These are phyloP conservation scores for Cydia splendana DNA, from an alignment of 1,140 invertebrate species.

Conservation along the genomic window DNA sequence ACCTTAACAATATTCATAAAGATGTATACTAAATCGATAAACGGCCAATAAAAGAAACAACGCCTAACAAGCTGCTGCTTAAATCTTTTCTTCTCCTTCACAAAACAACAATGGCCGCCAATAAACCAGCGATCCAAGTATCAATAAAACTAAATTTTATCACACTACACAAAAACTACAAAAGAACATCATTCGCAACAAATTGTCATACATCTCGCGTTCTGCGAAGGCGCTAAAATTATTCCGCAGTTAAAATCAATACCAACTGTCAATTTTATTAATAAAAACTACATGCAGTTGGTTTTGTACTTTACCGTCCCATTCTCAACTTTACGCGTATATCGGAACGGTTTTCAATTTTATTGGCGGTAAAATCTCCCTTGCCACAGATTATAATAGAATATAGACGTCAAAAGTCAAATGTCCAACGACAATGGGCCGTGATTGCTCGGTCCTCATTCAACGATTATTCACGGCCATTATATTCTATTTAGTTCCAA, in stretches of 20 bases:
- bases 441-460: conserved; percentile 69
- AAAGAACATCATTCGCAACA: conserved; percentile 48
- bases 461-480: conserved; percentile 74
- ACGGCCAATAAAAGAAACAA: conserved; percentile 1
- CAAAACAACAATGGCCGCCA: conserved; percentile 11
- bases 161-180: conserved; percentile 36
- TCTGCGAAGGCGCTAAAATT: conserved; percentile 56
- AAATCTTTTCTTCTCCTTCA: conserved; percentile 20
- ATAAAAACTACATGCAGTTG: conserved; percentile 31
- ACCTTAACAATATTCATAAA: conserved; percentile 1
- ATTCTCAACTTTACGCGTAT: conserved; percentile 32
- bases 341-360: conserved; percentile 21
- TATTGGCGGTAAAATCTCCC: conserved; percentile 26
- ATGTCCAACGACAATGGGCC: conserved; percentile 52
- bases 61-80: conserved; percentile 15
- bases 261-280: conserved; percentile 35
- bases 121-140: conserved; percentile 6
- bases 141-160: conserved; percentile 33
- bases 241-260: conserved; percentile 45
- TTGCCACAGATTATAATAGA: conserved; percentile 40
- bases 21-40: conserved; percentile 21
- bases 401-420: conserved; percentile 73
- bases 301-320: conserved; percentile 11
- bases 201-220: conserved; percentile 45
- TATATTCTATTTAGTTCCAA: conserved; percentile 79